Evolutionary conservation across 2,888 invertebrate genomes (phyloP), one percentile per base, ranked within the genome.

Genomic region (Monopis laevigella): DNA sequence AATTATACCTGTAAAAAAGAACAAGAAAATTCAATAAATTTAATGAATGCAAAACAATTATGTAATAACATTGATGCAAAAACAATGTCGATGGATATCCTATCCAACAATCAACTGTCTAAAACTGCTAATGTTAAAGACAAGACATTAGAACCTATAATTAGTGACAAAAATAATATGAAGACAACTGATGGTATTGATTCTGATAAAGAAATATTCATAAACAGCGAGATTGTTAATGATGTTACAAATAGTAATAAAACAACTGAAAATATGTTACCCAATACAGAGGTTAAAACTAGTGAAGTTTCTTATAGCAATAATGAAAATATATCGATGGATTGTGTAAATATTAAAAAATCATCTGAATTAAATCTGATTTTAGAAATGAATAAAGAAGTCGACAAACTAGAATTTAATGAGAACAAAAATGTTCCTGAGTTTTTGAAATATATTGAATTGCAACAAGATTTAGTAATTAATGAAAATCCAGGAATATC

Each of bases 401-500:
- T n/a, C n/a, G n/a, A n/a, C n/a, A n/a, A n/a, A n/a, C n/a, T n/a
- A n/a, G n/a, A n/a, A n/a, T n/a, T n/a, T n/a, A 24, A 24, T 24
- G 24, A 24, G 6, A 24, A 24, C 24, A 24, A 24, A 24, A 24
- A 24, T 24, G 6, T 24, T 42, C 57, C 62, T 7, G 72, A 80
- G 36, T 84, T 84, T 44, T 54, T 80, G 10, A 64, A 80, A 48
- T 84, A 82, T 55, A 55, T 77, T 19, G 74, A 82, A 47, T 48
- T 75, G 17, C 71, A 67, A 48, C 74, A 72, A 51, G 81, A 83
- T 48, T 54, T 60, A 14, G 52, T 82, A 8, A 66, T 75, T 39
- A 78, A 82, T 36, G 70, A 82, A 47, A 68, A 83, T 54, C 82
- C 84, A 1, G 66, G 82, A 29, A 57, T 82, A 6, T 62, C 65